phyloP scores from a whole-genome alignment of 2,113 vertebrate species.

The Synodontis membranacea region DNA sequence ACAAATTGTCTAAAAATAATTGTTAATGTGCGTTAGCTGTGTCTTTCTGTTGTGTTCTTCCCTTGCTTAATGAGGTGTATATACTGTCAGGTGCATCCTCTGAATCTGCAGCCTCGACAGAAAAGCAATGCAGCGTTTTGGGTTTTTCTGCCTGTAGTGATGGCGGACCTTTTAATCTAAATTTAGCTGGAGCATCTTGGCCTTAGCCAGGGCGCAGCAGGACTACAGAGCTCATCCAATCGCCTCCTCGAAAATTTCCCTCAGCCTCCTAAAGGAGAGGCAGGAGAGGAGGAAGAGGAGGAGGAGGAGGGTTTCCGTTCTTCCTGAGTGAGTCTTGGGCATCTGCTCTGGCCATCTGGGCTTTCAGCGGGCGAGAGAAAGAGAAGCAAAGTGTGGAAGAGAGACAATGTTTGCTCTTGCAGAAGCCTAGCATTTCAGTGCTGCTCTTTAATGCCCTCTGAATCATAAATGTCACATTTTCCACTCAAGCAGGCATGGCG shows the following conservation, averaged over 20 bases:
- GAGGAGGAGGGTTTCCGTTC: constrained; percentile 31
- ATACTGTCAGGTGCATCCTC: neutral
- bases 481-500: neutral
- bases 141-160: constrained; percentile 57
- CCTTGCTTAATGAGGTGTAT: neutral
- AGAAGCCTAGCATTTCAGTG: constrained; percentile 10
- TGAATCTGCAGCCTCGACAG: constrained; percentile 11
- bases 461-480: constrained; percentile 33
- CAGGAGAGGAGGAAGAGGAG: constrained; percentile 32
- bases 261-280: constrained; percentile 34
- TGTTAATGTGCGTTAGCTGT: neutral
- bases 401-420: constrained; percentile 33
- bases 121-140: constrained; percentile 37
- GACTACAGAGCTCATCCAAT: constrained; percentile 50
- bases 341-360: constrained; percentile 62
- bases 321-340: constrained; percentile 50
- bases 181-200: constrained; percentile 62
- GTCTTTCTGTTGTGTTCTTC: neutral
- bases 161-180: constrained; percentile 67
- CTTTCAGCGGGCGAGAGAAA: constrained; percentile 44
- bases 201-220: constrained; percentile 56
- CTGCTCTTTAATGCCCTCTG: constrained; percentile 22
- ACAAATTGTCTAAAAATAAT: neutral
- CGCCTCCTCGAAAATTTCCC: constrained; percentile 44
- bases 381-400: neutral